phyloP scores from a whole-genome alignment of 2,888 invertebrate genomes.

The Leptothorax acervorum region DNA sequence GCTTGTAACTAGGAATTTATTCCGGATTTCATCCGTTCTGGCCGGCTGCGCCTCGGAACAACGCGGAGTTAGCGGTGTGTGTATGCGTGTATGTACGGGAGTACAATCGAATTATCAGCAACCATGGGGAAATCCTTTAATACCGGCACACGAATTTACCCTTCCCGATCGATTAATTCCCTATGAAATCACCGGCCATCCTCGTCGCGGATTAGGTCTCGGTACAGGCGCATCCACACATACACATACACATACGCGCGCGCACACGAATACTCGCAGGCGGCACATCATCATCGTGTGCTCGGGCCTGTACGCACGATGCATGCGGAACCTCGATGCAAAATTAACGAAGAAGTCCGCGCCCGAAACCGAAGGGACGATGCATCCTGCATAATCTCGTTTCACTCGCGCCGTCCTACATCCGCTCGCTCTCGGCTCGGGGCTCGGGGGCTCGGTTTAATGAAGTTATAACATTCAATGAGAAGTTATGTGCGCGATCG shows the following conservation, averaged over 20 bases:
- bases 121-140: slow-evolving; percentile 77
- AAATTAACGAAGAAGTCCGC: slow-evolving; percentile 74
- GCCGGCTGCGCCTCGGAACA: slow-evolving; percentile 60
- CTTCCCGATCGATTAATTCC: slow-evolving; percentile 76
- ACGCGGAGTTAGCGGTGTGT: slow-evolving; percentile 46
- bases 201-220: slow-evolving; percentile 73
- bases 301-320: slow-evolving; percentile 33
- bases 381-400: slow-evolving; percentile 67
- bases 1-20: slow-evolving; percentile 67
- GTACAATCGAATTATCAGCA: slow-evolving; percentile 77
- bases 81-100: slow-evolving; percentile 45
- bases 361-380: slow-evolving; percentile 55
- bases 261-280: not conserved
- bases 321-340: slow-evolving; percentile 63
- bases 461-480: slow-evolving; percentile 62
- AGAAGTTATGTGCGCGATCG: slow-evolving; percentile 64
- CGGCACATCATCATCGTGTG: slow-evolving; percentile 32
- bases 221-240: slow-evolving; percentile 50
- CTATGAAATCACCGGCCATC: slow-evolving; percentile 74
- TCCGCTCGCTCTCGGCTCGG: not conserved
- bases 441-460: slow-evolving; percentile 47
- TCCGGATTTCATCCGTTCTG: slow-evolving; percentile 72
- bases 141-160: slow-evolving; percentile 73
- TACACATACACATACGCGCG: not conserved
- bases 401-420: slow-evolving; percentile 42